phyloP scores from a whole-genome alignment of 2,888 invertebrate genomes.

The Lepeophtheirus nordmannii region DNA sequence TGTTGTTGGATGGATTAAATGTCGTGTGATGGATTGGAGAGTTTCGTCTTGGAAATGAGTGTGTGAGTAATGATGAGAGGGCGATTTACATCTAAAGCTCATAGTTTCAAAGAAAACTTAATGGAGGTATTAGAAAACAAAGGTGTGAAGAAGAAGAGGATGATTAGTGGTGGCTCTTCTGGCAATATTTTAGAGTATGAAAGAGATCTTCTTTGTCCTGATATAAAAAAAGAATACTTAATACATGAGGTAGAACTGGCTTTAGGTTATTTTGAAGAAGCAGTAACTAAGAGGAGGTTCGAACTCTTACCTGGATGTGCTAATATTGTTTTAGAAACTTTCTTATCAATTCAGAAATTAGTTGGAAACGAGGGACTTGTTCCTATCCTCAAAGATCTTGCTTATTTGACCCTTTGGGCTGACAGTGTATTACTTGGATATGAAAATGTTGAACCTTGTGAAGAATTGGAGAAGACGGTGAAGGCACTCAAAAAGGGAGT shows the following conservation, averaged over 20 bases:
- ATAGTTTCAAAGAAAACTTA: conserved; percentile 82
- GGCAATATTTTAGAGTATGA: neutral
- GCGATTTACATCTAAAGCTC: conserved; percentile 67
- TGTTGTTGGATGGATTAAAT: too few relatives aligned
- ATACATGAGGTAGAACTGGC: conserved; percentile 44
- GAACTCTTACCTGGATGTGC: conserved; percentile 88
- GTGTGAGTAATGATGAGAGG: conserved; percentile 38
- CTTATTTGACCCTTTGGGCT: conserved; percentile 17
- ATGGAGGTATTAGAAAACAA: conserved; percentile 45
- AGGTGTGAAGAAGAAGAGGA: too few relatives aligned
- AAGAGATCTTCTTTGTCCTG: conserved; percentile 16
- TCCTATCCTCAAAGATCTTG: neutral
- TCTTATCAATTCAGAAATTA: conserved; percentile 50
- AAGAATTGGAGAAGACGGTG: too few relatives aligned
- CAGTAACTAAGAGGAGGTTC: conserved; percentile 73
- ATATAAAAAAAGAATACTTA: neutral
- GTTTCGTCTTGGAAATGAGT: too few relatives aligned
- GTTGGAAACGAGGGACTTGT: neutral
- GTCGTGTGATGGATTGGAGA: too few relatives aligned
- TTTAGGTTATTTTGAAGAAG: conserved; percentile 76
- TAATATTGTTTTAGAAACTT: conserved; percentile 78
- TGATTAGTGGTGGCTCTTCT: too few relatives aligned
- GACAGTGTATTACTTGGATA: conserved; percentile 8
- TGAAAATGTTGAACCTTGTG: neutral
- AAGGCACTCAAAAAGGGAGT: too few relatives aligned